These are phyloP conservation scores for Nestor notabilis DNA, from an alignment of 2,113 vertebrate genomes.

Conservation along the genomic window DNA sequence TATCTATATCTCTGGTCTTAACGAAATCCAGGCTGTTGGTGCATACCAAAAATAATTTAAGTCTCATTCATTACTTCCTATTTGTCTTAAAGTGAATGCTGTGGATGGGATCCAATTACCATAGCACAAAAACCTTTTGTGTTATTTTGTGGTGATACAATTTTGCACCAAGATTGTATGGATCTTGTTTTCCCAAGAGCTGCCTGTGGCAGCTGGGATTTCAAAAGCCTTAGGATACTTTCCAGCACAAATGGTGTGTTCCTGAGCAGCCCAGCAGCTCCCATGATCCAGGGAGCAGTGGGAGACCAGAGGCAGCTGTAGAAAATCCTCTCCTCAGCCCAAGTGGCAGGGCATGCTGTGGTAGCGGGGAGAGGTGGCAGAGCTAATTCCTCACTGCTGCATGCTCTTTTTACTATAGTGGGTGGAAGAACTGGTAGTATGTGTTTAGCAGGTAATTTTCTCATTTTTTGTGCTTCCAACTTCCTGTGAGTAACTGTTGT, in stretches of 20 bases:
- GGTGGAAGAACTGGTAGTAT: neutral
- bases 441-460: neutral
- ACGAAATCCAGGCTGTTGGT: neutral
- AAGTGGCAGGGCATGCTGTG: neutral
- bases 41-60: conserved; percentile 19
- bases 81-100: conserved; percentile 38
- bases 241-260: conserved; percentile 47
- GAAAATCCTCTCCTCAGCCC: neutral
- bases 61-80: conserved; percentile 51
- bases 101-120: conserved; percentile 14
- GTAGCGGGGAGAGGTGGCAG: neutral
- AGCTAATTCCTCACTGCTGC: neutral
- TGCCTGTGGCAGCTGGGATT: conserved; percentile 41
- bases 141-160: neutral
- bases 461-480: neutral
- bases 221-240: conserved; percentile 42
- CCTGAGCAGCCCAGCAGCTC: neutral
- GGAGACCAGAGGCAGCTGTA: conserved; percentile 8
- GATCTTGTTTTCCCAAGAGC: conserved; percentile 38
- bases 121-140: conserved; percentile 22
- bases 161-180: conserved; percentile 15
- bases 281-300: neutral
- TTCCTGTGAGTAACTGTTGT: neutral
- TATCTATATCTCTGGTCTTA: neutral
- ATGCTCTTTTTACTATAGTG: neutral